Evolutionary conservation across 1,140 invertebrate species (phyloP), one percentile per base, ranked within the genome.

Genomic region (Aphelenchoides fujianensis): DNA sequence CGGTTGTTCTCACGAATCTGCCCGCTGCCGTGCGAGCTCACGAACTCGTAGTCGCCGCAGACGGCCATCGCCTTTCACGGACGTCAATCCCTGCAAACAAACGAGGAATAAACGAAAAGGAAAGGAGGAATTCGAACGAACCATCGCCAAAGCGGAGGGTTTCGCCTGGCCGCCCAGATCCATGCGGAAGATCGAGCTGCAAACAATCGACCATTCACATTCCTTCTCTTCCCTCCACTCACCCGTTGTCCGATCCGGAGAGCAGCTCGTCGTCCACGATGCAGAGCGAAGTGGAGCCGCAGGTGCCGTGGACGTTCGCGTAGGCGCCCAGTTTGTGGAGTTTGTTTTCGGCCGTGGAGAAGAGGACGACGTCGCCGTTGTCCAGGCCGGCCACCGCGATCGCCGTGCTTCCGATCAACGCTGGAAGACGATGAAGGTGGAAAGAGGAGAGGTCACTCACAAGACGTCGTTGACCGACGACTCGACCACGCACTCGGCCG

Each of bases 1-100:
- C n/a, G n/a, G n/a, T n/a, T n/a, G n/a, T n/a, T n/a, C n/a, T n/a
- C 37, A 66, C 53, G 63, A 35, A 66, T 30, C 32, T 66, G 63
- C 7, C 63, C 63, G 36, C 36, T 23, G 12, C 63, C 63, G 32
- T 66, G 63, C 19, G 12, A 35, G 53, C 28, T 66, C 23, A 36
- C 63, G 53, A 66, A 66, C 31, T 66, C 63, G 63, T n/a, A 35
- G 1, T 16, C 16, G 12, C 63, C 63, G 19, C 16, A 66, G 19
- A 36, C 36, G 16, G 28, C 30, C 34, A 37, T 61, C 28, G 28
- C 7, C 23, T 3, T 66, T 34, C 1, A 66, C 63, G n/a, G 63
- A 66, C 37, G 12, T 36, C 36, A 66, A 35, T 30, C 31, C 36
- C 63, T 66, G 32, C 19, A 34, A 30, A 34, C 16, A n/a, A 61